These are phyloP conservation scores for Habrosyne pyritoides DNA, from an alignment of 2,888 invertebrate genomes.

Conservation along the genomic window DNA sequence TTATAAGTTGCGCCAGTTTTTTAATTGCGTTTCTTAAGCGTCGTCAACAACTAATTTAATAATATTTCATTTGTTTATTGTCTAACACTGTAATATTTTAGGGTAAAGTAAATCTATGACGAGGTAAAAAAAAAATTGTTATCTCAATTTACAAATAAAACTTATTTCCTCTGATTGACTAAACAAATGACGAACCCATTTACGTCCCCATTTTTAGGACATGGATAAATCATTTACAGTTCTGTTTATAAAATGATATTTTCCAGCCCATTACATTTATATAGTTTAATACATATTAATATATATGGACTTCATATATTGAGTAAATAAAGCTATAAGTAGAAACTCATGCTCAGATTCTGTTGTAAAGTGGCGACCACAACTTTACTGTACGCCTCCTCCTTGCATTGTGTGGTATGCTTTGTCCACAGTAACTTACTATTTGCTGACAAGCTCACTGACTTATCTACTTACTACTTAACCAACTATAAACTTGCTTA, in stretches of 20 bases:
- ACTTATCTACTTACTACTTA: constrained; percentile 35
- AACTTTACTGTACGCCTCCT: constrained; percentile 20
- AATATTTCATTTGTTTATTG: neutral
- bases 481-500: constrained; percentile 36
- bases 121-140: too few relatives aligned
- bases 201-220: too few relatives aligned
- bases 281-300: neutral
- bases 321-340: neutral
- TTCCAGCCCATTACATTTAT: too few relatives aligned
- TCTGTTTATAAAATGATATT: too few relatives aligned
- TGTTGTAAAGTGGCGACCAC: constrained; percentile 5
- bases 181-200: too few relatives aligned
- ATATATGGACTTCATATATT: neutral
- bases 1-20: constrained; percentile 25
- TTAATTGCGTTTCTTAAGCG: constrained; percentile 20
- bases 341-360: neutral
- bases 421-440: constrained; percentile 25
- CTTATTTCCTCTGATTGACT: too few relatives aligned
- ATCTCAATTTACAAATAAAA: too few relatives aligned
- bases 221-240: too few relatives aligned
- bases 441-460: constrained; percentile 33
- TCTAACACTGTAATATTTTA: neutral
- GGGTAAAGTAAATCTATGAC: too few relatives aligned
- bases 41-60: constrained; percentile 3
- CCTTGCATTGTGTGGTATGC: constrained; percentile 27